Conservation (phyloP, 2,888 invertebrate species). For the Diadegma fenestrale region DNA sequence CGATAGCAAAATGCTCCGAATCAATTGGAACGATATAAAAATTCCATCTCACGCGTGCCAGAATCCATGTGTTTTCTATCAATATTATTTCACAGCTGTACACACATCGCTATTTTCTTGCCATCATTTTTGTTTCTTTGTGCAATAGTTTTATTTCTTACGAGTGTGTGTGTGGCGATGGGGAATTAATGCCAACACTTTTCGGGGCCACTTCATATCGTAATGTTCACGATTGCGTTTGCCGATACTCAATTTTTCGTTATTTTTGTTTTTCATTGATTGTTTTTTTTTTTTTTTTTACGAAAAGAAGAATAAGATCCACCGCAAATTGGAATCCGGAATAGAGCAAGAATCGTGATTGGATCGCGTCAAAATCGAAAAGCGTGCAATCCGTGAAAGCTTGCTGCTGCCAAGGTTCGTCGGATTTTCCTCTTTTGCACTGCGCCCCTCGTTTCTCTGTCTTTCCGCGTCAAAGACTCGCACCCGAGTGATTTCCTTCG, state of each 20-base stretch:
- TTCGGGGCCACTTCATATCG: not conserved
- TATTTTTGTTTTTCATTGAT: too few species aligned
- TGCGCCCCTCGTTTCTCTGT: not conserved
- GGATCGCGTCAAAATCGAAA: constrained; percentile 47
- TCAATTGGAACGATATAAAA: constrained; percentile 61
- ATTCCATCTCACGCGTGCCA: constrained; percentile 42
- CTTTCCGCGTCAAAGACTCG: constrained; percentile 59
- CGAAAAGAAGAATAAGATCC: constrained; percentile 22
- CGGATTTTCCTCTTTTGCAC: constrained; percentile 35
- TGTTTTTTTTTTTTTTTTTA: not conserved
- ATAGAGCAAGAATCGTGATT: constrained; percentile 50
- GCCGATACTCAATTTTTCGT: not conserved
- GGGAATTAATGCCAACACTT: not conserved
- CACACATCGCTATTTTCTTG: not conserved
- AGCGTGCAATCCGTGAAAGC: not conserved
- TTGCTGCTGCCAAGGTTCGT: constrained; percentile 1
- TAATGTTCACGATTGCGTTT: not conserved
- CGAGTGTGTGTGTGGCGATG: not conserved
- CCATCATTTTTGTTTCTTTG: not conserved
- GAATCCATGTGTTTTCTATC: constrained; percentile 24
- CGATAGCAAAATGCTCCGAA: constrained; percentile 22
- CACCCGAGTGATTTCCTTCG: constrained; percentile 53
- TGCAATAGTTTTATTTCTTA: not conserved
- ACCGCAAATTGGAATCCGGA: constrained; percentile 58
- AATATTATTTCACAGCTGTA: not conserved